Evolutionary conservation across 2,888 invertebrate genomes (phyloP), one percentile per base, ranked within the genome.

Genomic region (Lasioglossum calceatum): DNA sequence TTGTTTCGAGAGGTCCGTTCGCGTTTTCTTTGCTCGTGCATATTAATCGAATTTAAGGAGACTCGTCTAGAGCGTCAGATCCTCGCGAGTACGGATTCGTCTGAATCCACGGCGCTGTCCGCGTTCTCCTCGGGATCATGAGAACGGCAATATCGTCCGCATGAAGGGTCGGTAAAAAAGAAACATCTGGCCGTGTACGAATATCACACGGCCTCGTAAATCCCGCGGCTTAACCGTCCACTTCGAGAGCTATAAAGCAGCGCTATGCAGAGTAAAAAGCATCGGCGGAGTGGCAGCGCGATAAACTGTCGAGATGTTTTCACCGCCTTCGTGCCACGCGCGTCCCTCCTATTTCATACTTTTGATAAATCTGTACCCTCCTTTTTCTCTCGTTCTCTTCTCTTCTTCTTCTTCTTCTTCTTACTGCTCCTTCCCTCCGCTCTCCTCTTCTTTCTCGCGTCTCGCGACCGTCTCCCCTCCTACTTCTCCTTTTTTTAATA

Each of bases 341-440:
- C 76, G 61, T 71, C 79, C 61, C 80, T 54, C 75, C 70, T 71
- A 44, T 89, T 89, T 85, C 85, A 67, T 84, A 84, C 82, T 81
- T 85, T 84, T 87, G 91, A 90, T 90, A 90, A 90, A 90, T 90
- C 85, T 77, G 39, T 61, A 85, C 82, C 82, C 88, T 81, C 83
- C 83, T 90, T 81, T 82, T 76, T 36, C 71, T 64, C 27, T 27
- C 27, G 27, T 61, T 61, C 61, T 61, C 50, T n/a, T 3, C 12
- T 50, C 36, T 23, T 64, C 39, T 36, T 32, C 27, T 23, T 64
- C 39, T 36, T 32, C 27, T 42, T 27, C 79, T 32, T 75, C 80
- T 4, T 19, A 42, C 32, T 19, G 73, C 42, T 32, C n/a, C 39
- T 23, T 67, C 58, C 27, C 27, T 14, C 23, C 76, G 16, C 23